Evolutionary conservation across 2,797 vertebrate genomes (phyloP), one percentile per base, ranked within the genome.

Genomic region (Oryzias dopingdopingensis): DNA sequence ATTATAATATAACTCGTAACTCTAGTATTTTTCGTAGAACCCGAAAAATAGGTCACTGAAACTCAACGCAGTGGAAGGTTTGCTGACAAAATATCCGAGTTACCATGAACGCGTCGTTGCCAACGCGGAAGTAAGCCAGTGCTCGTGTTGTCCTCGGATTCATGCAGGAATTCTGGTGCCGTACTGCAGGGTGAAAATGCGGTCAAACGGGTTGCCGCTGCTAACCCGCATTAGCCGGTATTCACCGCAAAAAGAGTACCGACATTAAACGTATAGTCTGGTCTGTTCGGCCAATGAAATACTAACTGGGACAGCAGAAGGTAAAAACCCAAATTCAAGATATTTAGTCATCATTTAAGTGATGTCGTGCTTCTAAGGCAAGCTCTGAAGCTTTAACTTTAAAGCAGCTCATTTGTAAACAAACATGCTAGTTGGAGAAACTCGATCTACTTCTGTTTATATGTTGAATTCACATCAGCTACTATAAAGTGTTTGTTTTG

Each of bases 61-160:
- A 40, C 17, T 18, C 5, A 20, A 15, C n/a, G 22, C 2, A 14
- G 3, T 8, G 1, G 15, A 14, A 40, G 23, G 1, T 0, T 14
- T 49, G 2, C 5, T 42, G 55, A 43, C 2, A n/a, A 48, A 6
- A 74, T 55, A 43, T 79, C 71, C 73, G 69, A 74, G 74, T 0
- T 32, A 0, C 1, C 2, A 0, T 74, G 71, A 87, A 86, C 14
- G 73, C 65, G 2, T n/a, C 78, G 49, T 1, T 13, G 0, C 29
- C 56, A 70, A 78, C 8, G 4, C 82, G 82, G 85, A 85, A 84
- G 6, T 56, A 8, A 45, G 3, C n/a, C 12, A 18, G n/a, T 45
- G 13, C n/a, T n/a, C 4, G 3, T 0, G 23, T 6, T 20, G 0
- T 47, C 7, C 1, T 8, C 52, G 41, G 20, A 6, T 23, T n/a